These are phyloP conservation scores for Prosapia bicincta DNA, from an alignment of 2,888 invertebrate species.

Conservation along the genomic window DNA sequence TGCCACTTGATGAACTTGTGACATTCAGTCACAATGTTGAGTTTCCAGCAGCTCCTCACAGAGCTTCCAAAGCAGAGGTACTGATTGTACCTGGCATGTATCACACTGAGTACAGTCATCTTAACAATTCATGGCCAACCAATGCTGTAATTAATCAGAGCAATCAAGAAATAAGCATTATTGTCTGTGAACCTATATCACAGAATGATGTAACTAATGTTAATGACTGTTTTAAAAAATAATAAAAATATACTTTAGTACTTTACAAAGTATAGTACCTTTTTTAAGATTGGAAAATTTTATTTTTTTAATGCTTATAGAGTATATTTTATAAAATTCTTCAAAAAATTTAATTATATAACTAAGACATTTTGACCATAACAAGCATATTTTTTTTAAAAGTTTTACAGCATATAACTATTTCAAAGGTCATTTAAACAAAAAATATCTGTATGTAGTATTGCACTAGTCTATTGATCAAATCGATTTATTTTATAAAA, in stretches of 20 bases:
- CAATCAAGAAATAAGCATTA: background rate
- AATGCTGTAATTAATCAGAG: conserved; percentile 7
- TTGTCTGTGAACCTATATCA: background rate
- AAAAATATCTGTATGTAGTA: too few species aligned
- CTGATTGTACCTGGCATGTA: conserved; percentile 34
- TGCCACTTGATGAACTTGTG: conserved; percentile 11
- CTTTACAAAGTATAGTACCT: too few species aligned
- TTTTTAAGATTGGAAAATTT: too few species aligned
- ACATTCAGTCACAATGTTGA: background rate
- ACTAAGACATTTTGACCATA: too few species aligned
- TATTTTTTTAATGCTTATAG: too few species aligned
- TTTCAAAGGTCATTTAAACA: too few species aligned
- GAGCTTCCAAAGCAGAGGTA: conserved; percentile 29
- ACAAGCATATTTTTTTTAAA: too few species aligned
- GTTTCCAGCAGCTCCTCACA: background rate
- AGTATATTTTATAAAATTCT: too few species aligned
- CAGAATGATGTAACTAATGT: background rate
- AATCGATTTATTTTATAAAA: too few species aligned
- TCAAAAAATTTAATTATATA: too few species aligned
- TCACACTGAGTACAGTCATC: conserved; percentile 32
- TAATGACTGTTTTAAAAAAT: background rate
- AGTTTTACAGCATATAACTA: too few species aligned
- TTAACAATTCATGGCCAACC: conserved; percentile 32
- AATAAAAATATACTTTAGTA: background rate
- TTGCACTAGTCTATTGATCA: too few species aligned